Evolutionary conservation across 2,113 vertebrate genomes (phyloP).

Genomic region (Ursus arctos): DNA sequence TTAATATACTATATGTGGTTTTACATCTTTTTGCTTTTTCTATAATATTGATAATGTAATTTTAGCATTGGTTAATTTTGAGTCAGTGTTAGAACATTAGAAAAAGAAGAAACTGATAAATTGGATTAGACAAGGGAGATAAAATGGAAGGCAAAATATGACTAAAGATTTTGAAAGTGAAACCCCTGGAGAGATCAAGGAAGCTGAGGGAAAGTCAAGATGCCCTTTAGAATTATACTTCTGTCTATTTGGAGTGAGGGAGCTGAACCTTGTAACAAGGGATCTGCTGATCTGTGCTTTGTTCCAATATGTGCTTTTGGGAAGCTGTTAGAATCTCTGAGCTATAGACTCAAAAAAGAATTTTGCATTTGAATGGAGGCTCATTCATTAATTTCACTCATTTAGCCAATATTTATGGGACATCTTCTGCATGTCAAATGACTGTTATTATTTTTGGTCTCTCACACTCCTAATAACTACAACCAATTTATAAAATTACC

Average conservation of each 20-base stretch:
- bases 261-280: not conserved
- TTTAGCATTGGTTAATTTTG: not conserved
- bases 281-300: not conserved
- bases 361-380: not conserved
- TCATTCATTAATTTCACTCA: not conserved
- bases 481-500: not conserved
- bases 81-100: not conserved
- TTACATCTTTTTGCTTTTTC: not conserved
- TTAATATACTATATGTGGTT: not conserved
- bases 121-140: not conserved
- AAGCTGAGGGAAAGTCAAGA: not conserved
- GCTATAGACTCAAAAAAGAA: not conserved
- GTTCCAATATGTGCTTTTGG: not conserved
- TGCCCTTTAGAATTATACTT: not conserved
- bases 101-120: constrained; percentile 27
- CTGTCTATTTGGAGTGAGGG: not conserved
- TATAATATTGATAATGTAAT: not conserved
- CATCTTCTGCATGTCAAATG: not conserved
- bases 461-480: not conserved
- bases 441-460: constrained; percentile 11
- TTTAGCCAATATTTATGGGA: not conserved
- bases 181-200: not conserved
- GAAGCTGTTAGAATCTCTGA: not conserved
- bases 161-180: not conserved
- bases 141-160: not conserved